These are phyloP conservation scores for Leptarthrus brevirostris DNA, from an alignment of 2,888 invertebrate species.

Conservation along the genomic window DNA sequence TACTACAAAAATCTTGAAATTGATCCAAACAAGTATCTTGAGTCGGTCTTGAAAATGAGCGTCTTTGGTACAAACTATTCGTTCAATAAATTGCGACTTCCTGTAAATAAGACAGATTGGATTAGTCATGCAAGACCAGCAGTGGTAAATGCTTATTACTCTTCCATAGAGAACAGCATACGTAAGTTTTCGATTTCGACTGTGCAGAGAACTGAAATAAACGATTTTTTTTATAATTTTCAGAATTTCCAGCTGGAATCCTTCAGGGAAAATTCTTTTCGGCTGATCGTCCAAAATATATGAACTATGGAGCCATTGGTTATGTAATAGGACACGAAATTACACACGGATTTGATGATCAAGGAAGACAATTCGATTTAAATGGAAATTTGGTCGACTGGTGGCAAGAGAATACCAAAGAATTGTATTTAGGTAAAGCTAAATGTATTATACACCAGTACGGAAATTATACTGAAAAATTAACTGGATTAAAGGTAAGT, in stretches of 20 bases:
- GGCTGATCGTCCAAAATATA: slow-evolving; percentile 86
- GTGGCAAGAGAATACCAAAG: slow-evolving; percentile 89
- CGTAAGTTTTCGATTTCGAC: too few species aligned
- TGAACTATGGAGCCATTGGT: slow-evolving; percentile 93
- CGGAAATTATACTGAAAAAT: slow-evolving; percentile 86
- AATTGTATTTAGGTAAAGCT: slow-evolving; percentile 84
- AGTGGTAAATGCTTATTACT: slow-evolving; percentile 88
- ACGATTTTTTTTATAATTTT: slow-evolving; percentile 52
- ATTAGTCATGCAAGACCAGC: slow-evolving; percentile 85
- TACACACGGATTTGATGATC: slow-evolving; percentile 90
- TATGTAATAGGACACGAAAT: slow-evolving; percentile 94
- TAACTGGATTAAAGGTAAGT: slow-evolving; percentile 77
- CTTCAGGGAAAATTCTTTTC: slow-evolving; percentile 92
- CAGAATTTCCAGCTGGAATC: slow-evolving; percentile 94
- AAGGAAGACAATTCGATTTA: slow-evolving; percentile 91
- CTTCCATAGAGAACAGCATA: slow-evolving; percentile 86
- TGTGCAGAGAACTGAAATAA: too few species aligned
- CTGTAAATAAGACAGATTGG: slow-evolving; percentile 89
- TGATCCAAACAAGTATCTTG: slow-evolving; percentile 76
- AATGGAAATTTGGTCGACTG: slow-evolving; percentile 92
- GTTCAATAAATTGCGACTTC: slow-evolving; percentile 80
- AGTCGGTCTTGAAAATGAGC: slow-evolving; percentile 81
- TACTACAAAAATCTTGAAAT: slow-evolving; percentile 83
- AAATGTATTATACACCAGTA: slow-evolving; percentile 95
- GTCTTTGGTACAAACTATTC: slow-evolving; percentile 84